phyloP scores from a whole-genome alignment of 2,888 invertebrate genomes.

The Ophioninae sp. region DNA sequence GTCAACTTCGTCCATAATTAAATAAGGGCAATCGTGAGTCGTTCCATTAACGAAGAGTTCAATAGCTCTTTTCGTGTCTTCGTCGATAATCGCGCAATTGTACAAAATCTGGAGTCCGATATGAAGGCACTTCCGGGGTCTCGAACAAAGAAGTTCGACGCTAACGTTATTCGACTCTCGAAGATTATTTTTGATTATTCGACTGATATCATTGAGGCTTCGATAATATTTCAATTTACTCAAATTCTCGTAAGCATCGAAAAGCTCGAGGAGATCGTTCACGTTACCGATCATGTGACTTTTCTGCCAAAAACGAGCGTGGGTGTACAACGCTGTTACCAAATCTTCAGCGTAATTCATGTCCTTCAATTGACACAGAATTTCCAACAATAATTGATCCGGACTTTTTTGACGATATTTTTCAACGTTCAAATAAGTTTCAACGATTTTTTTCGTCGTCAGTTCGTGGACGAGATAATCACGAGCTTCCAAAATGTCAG shows the following conservation, averaged over 20 bases:
- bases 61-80: slow-evolving; percentile 43
- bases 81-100: slow-evolving; percentile 51
- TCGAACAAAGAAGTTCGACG: slow-evolving; percentile 65
- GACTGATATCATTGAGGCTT: slow-evolving; percentile 37
- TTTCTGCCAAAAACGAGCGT: slow-evolving; percentile 68
- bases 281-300: slow-evolving; percentile 65
- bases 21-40: slow-evolving; percentile 13
- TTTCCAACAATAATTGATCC: slow-evolving; percentile 67
- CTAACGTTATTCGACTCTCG: slow-evolving; percentile 54
- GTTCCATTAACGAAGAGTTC: slow-evolving; percentile 32
- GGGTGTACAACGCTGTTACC: slow-evolving; percentile 60
- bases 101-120: slow-evolving; percentile 61
- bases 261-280: slow-evolving; percentile 63
- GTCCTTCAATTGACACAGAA: slow-evolving; percentile 65
- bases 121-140: slow-evolving; percentile 65
- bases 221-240: slow-evolving; percentile 35
- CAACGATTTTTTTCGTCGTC: slow-evolving; percentile 53
- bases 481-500: slow-evolving; percentile 66
- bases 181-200: slow-evolving; percentile 51
- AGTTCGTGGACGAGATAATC: slow-evolving; percentile 63
- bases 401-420: slow-evolving; percentile 67
- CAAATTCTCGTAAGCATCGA: slow-evolving; percentile 64
- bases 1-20: background rate
- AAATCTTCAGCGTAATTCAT: slow-evolving; percentile 65
- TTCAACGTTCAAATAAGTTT: slow-evolving; percentile 62